Base-by-base conservation (phyloP, 2,888 invertebrate species). In the Pelosia muscerda region DNA sequence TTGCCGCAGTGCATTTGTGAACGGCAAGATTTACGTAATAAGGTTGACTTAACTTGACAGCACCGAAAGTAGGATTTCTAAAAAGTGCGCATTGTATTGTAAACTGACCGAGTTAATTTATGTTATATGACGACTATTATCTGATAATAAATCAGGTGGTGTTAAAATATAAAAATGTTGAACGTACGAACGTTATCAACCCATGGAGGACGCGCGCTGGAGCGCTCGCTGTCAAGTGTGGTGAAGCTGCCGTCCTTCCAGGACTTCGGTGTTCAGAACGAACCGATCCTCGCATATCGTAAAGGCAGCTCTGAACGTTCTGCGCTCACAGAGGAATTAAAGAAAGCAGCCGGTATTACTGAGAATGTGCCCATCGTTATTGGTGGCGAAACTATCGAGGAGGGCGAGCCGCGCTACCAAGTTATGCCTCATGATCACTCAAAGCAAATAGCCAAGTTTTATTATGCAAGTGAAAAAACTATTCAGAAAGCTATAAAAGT, bases 321-420 rank as follows among this genome's bases (percentile, higher is more conserved):
- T 63, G 96, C 96, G 59, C 92, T 99, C 42, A 96, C 96, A 77
- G 95, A 95, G 63, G 97, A 97, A 59, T 91, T 99, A 56, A 93
- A 96, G 72, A 93, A 96, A 71, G 96, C 96, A 75, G 94, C 96
- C 15, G 90, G 93, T 28, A 94, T 95, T 68, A 96, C 96, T 69
- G 97, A 97, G 85, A 99, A 99, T 78, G 96, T 99, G 71, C 99
- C 99, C 11, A 97, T 99, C 87, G 96, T 99, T n/a, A 98, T 99
- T 88, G 99, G 99, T n/a, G 97, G 97, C 78, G 96, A 99, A 90
- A 97, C 97, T 86, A 96, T 97, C 80, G 96, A 96, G 81, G 97
- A 98, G 0, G 96, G 97, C 71, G 95, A 96, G 83, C 96, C 97
- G 65, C 95, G 96, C 81, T 97, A 97, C 87, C 99, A 99, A 96